Evolutionary conservation across 1,140 invertebrate genomes (phyloP), one percentile per base, ranked within the genome.

Genomic region (Stegodyphus dumicola): DNA sequence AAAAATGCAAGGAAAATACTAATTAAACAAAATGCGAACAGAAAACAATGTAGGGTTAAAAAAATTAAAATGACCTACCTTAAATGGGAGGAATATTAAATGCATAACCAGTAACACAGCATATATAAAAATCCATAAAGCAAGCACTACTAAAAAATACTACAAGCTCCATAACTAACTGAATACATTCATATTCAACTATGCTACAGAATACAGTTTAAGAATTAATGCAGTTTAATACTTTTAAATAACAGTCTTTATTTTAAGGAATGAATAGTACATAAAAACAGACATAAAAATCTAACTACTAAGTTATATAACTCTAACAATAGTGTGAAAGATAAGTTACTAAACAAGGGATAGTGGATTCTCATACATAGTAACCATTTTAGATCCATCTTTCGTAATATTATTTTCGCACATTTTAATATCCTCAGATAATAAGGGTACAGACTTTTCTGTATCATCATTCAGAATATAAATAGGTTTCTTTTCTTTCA

Each of bases 331-430:
- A 74, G 17, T 53, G 7, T 65, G 51, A 65, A 18, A 15, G 53
- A 33, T 15, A 66, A 75, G 13, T 54, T 76, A 7, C 17, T 52
- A 86, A 67, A 75, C 76, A 54, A 69, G 0, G n/a, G 67, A 66
- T n/a, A 77, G 33, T 2, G 77, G 85, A 80, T 86, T 79, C 10
- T 69, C 60, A 67, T 74, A 79, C 69, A 86, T 66, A 5, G 85
- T 70, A 18, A 74, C 67, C 5, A 60, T 53, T 11, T 74, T 77
- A 60, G 10, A n/a, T 11, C 13, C n/a, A 33, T 67, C 54, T 49
- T 15, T 54, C 10, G 18, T 65, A 49, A 51, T 13, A 52, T n/a
- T 15, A 7, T 73, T 54, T 51, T n/a, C 51, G 33, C 11, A 66
- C 17, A 51, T 54, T 51, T 17, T 17, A 60, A 56, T 77, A 17